These are phyloP conservation scores for Rotaria macrura DNA, from an alignment of 2,888 invertebrate species.

Conservation along the genomic window DNA sequence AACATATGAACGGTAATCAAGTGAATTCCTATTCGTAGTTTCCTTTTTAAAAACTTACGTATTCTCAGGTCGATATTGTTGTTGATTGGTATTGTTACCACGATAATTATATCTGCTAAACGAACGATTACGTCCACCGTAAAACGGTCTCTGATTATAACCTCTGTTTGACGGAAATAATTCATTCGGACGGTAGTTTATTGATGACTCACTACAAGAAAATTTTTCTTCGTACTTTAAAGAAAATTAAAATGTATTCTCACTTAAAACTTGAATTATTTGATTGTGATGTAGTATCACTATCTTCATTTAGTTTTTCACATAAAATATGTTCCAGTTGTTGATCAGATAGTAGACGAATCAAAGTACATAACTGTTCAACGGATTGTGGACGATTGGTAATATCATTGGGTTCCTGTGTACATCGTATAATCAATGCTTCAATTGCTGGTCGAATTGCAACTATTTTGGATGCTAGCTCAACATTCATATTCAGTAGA, in stretches of 20 bases:
- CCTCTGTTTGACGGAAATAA: background rate
- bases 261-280: background rate
- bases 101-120: background rate
- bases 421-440: conserved; percentile 19
- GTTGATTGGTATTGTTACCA: background rate
- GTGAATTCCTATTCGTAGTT: background rate
- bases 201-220: background rate
- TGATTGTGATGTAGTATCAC: background rate
- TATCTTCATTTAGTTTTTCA: background rate
- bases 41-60: background rate
- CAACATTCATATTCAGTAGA: background rate
- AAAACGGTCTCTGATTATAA: background rate
- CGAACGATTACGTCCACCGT: background rate
- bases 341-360: conserved; percentile 8
- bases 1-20: background rate
- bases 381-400: background rate
- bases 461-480: background rate
- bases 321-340: conserved; percentile 7
- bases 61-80: background rate
- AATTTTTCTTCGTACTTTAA: too few species aligned
- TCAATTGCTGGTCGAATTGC: conserved; percentile 1
- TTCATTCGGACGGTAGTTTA: background rate
- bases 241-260: too few species aligned
- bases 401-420: background rate
- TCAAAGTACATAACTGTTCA: background rate